Evolutionary conservation across 2,113 vertebrate species (phyloP).

Genomic region (Elgaria multicarinata): DNA sequence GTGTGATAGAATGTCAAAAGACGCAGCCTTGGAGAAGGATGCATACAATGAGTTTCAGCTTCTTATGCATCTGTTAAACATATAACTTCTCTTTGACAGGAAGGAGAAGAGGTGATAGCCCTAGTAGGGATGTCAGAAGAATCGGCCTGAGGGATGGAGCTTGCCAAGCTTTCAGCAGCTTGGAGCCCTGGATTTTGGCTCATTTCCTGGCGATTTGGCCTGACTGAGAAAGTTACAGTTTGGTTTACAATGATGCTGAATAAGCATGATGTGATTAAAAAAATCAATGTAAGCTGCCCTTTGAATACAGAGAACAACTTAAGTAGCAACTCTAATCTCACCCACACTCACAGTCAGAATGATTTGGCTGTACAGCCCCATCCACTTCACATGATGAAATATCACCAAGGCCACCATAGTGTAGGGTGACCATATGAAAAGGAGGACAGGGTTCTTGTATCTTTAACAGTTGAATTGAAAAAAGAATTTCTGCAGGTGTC

Average conservation of each 20-base stretch:
- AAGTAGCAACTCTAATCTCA: not conserved
- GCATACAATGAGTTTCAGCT: not conserved
- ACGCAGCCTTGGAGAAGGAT: not conserved
- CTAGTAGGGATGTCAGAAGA: no score
- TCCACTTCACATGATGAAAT: not conserved
- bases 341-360: not conserved
- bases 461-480: no score
- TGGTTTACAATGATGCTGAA: not conserved
- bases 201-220: no score
- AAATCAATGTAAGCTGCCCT: not conserved
- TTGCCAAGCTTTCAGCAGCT: no score
- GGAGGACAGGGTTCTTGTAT: no score
- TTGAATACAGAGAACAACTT: not conserved
- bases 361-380: not conserved
- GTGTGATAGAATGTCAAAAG: not conserved
- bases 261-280: not conserved
- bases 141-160: no score
- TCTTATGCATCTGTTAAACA: not conserved
- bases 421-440: no score
- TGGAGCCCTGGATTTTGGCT: no score
- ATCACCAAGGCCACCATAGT: not conserved
- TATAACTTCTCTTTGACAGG: no score
- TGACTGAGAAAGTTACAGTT: not conserved
- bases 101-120: no score
- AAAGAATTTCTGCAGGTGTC: no score